phyloP scores from a whole-genome alignment of 2,888 invertebrate genomes.

The Magallana nippona region DNA sequence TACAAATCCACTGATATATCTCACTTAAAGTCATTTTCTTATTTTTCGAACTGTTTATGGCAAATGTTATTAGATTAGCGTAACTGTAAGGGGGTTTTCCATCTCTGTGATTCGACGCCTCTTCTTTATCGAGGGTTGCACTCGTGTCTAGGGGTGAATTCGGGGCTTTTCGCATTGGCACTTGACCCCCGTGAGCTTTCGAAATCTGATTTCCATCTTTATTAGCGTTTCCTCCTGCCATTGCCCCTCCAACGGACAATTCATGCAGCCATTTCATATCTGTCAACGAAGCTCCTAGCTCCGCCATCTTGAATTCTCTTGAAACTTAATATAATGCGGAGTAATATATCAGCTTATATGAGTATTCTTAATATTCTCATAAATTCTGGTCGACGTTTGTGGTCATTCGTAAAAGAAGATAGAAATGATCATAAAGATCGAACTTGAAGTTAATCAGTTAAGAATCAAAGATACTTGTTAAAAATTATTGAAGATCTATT shows the following conservation, averaged over 20 bases:
- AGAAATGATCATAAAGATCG: too few species aligned
- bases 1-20: constrained; percentile 87
- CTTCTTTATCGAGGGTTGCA: constrained; percentile 71
- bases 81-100: constrained; percentile 84
- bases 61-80: constrained; percentile 86
- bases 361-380: background rate
- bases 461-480: too few species aligned
- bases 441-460: too few species aligned
- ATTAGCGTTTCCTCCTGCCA: constrained; percentile 65
- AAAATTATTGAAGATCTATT: constrained; percentile 40
- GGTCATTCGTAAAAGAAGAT: too few species aligned
- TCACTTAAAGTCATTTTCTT: constrained; percentile 88
- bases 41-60: constrained; percentile 85
- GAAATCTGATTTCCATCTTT: constrained; percentile 62
- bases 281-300: constrained; percentile 81
- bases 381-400: background rate
- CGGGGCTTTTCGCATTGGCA: constrained; percentile 73
- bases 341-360: constrained; percentile 34
- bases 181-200: constrained; percentile 69
- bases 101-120: constrained; percentile 71
- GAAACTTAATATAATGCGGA: constrained; percentile 48
- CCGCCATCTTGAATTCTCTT: constrained; percentile 75
- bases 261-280: constrained; percentile 82
- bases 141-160: constrained; percentile 75
- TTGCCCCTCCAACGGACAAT: constrained; percentile 78